phyloP scores from a whole-genome alignment of 2,888 invertebrate species.

The Slavum lentiscoides region DNA sequence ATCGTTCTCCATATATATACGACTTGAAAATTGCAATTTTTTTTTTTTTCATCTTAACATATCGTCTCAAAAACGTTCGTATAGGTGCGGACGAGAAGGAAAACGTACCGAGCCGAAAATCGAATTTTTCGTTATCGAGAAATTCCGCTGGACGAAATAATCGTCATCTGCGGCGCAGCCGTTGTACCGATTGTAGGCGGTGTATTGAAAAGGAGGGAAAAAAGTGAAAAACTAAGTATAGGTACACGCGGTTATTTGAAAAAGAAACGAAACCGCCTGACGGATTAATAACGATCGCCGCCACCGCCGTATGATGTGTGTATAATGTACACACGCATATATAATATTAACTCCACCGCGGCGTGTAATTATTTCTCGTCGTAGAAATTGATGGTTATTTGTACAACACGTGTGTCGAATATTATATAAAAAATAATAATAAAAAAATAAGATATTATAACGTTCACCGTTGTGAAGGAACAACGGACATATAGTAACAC shows the following conservation, averaged over 20 bases:
- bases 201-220: background rate
- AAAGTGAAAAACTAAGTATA: background rate
- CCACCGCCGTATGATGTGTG: too few relatives aligned
- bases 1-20: too few relatives aligned
- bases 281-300: conserved; percentile 3
- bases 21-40: too few relatives aligned
- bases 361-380: conserved; percentile 15
- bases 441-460: background rate
- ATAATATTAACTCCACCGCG: background rate
- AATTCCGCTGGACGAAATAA: background rate
- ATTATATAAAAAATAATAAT: too few relatives aligned
- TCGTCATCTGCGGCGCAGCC: background rate
- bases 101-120: too few relatives aligned
- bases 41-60: too few relatives aligned
- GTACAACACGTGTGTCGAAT: background rate
- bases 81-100: background rate
- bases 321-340: background rate
- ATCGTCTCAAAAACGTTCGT: background rate
- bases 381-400: conserved; percentile 7
- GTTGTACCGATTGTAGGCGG: background rate
- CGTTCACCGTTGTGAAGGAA: too few relatives aligned
- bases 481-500: too few relatives aligned
- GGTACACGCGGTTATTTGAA: background rate
- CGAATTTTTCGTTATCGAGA: background rate
- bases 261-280: background rate